Evolutionary conservation across 2,888 invertebrate genomes (phyloP), one percentile per base, ranked within the genome.

Genomic region (Eumerus sabulonum): DNA sequence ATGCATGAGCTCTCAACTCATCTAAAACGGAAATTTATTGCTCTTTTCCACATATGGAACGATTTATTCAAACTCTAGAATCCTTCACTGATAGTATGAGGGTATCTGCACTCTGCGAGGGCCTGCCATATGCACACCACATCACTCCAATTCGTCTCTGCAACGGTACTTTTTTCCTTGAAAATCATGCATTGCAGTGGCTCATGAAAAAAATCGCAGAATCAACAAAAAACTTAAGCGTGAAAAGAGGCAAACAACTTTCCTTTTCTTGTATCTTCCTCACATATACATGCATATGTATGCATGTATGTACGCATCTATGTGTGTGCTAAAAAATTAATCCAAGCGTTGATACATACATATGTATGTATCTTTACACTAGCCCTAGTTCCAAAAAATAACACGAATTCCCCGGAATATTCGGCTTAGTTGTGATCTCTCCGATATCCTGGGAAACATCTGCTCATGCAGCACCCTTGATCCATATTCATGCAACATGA

Each of bases 41-140:
- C 77, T 72, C 72, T 77, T 77, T 77, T 59, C 57, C 77, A 67
- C 77, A 77, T 77, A 68, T 77, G 77, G 67, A 77, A 68, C 73
- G 77, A 72, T 77, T 77, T 77, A 77, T 77, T 77, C 77, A 77
- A 73, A 77, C 67, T 67, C 77, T 73, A 63, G 77, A 73, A 73
- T 67, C 57, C 73, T 68, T 47, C 67, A 66, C 72, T 77, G 76
- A 77, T 77, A 77, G 76, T 56, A 67, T 72, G n/a, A n/a, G n/a
- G 50, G 57, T 72, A 72, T 77, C 76, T 77, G 51, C 76, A 66
- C 50, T 54, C 67, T 77, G 56, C 66, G 66, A 62, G 67, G 72
- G 56, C 57, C 68, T 63, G 74, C 56, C 74, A 57, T 38, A 68
- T 27, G 27, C 27, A 27, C 7, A 27, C 3, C 54, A 74, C 62